A percentile compares a stretch with the other conserved stretches of the same genome.
Evolutionary conservation across 2,888 invertebrate genomes (phyloP).

Genomic region (Coenonympha arcania): DNA sequence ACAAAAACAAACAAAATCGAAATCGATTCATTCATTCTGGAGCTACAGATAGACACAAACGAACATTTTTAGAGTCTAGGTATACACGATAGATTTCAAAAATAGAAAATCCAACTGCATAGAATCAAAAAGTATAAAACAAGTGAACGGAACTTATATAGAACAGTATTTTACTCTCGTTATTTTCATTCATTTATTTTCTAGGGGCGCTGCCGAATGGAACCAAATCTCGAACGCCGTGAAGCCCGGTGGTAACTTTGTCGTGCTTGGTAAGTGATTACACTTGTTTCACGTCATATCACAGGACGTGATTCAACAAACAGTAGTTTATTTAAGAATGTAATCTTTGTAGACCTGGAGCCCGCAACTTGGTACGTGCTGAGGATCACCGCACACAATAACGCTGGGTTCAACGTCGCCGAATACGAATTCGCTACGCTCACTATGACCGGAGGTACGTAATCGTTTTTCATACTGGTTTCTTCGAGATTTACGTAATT

Average conservation of each 20-base stretch:
- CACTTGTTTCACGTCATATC: neutral
- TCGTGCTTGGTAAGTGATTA: constrained; percentile 76
- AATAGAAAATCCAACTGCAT: too few species aligned
- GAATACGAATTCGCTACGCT: constrained; percentile 97
- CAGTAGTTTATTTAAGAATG: too few species aligned
- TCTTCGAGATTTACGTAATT: neutral
- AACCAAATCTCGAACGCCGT: constrained; percentile 95
- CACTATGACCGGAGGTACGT: constrained; percentile 91
- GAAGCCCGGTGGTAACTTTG: constrained; percentile 91
- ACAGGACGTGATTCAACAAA: too few species aligned
- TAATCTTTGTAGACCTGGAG: constrained; percentile 78
- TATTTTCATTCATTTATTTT: too few species aligned
- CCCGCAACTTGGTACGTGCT: constrained; percentile 96
- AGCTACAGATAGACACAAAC: too few species aligned
- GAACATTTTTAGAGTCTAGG: too few species aligned
- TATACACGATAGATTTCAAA: too few species aligned
- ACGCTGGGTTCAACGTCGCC: constrained; percentile 95
- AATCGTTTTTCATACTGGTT: constrained; percentile 15
- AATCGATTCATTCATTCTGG: too few species aligned
- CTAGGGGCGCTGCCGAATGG: constrained; percentile 90
- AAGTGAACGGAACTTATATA: too few species aligned
- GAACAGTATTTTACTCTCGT: too few species aligned
- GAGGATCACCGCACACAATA: constrained; percentile 93
- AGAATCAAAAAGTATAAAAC: too few species aligned
- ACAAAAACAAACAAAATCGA: too few species aligned